Evolutionary conservation across 2,797 vertebrate species (phyloP).

Genomic region (Trachurus trachurus): DNA sequence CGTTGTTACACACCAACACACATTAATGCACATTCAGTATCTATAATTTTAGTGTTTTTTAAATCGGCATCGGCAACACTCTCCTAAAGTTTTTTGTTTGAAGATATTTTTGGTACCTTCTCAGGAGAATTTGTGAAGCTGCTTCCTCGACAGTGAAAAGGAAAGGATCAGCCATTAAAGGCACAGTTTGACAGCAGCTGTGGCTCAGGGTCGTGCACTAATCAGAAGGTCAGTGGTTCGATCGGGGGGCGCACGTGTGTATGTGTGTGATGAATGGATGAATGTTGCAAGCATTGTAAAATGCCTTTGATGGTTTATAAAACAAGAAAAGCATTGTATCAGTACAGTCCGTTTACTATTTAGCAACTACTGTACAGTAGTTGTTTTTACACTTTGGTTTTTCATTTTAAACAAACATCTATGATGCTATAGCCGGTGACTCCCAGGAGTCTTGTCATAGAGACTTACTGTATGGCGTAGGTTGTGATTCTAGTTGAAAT

Average conservation of each 20-base stretch:
- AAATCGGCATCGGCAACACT: slow-evolving; percentile 7
- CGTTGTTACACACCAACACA: slow-evolving; percentile 43
- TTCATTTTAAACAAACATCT: not conserved
- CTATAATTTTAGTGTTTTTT: slow-evolving; percentile 12
- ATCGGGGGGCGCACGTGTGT: no score
- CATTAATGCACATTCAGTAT: slow-evolving; percentile 26
- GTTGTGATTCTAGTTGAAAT: not conserved
- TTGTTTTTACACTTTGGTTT: not conserved
- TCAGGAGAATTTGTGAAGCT: slow-evolving; percentile 7
- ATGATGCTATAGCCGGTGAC: no score
- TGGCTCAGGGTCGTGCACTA: no score
- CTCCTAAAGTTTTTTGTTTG: not conserved
- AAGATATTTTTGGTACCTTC: slow-evolving; percentile 25
- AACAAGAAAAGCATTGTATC: no score
- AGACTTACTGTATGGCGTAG: no score
- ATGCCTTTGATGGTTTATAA: no score
- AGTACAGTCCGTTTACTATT: no score
- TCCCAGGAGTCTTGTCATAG: not conserved
- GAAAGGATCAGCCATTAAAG: not conserved
- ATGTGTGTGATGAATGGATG: no score
- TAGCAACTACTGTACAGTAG: no score
- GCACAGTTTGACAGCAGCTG: not conserved
- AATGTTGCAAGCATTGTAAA: no score
- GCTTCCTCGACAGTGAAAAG: not conserved
- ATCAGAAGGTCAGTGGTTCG: no score